Conservation (phyloP, 1,140 invertebrate species). For the Trypoxylus dichotomus region DNA sequence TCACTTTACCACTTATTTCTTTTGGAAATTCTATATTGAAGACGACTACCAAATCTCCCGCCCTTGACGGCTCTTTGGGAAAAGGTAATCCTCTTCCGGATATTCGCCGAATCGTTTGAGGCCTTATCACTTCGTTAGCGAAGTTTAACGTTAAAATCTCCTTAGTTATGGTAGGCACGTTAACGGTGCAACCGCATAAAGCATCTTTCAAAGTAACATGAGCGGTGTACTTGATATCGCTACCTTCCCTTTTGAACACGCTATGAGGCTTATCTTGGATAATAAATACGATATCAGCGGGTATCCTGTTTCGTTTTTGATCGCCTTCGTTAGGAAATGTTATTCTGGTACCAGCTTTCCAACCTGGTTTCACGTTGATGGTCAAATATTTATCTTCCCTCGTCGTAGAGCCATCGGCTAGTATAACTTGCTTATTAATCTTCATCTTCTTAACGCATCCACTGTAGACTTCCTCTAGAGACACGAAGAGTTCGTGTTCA, state of each 20-base stretch:
- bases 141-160: constrained; percentile 72
- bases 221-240: constrained; percentile 81
- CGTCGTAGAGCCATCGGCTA: constrained; percentile 67
- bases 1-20: constrained; percentile 50
- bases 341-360: constrained; percentile 94
- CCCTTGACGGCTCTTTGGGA: constrained; percentile 77
- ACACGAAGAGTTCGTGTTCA: constrained; percentile 83
- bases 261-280: constrained; percentile 90
- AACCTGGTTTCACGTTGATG: constrained; percentile 91
- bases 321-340: constrained; percentile 94
- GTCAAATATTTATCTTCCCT: constrained; percentile 91
- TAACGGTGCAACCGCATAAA: constrained; percentile 74
- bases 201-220: constrained; percentile 80
- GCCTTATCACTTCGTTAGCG: constrained; percentile 77
- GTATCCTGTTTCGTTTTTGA: constrained; percentile 80
- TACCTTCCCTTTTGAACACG: constrained; percentile 83
- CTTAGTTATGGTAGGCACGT: constrained; percentile 80
- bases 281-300: constrained; percentile 95
- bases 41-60: constrained; percentile 84
- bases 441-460: constrained; percentile 96
- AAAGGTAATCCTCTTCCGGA: constrained; percentile 82
- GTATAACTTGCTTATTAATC: constrained; percentile 79
- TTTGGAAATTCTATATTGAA: constrained; percentile 89
- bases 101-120: constrained; percentile 74
- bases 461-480: constrained; percentile 79